Evolutionary conservation across 2,797 vertebrate species (phyloP).

Genomic region (Gadopsis bispinosus): DNA sequence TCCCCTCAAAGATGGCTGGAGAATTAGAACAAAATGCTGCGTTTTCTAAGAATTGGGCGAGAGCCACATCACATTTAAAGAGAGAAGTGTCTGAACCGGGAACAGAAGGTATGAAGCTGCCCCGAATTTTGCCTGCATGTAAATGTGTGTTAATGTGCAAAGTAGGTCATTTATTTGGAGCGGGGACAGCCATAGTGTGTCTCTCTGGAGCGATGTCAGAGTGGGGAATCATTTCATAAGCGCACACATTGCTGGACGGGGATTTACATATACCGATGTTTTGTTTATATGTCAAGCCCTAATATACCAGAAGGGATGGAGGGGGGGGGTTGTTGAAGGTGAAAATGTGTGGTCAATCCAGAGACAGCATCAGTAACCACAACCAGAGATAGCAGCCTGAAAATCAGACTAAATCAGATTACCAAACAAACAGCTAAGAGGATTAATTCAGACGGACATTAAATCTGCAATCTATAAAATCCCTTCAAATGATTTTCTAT

Average conservation of each 20-base stretch:
- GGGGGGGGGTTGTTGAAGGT: conserved; percentile 49
- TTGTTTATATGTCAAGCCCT: conserved; percentile 60
- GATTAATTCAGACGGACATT: conserved; percentile 80
- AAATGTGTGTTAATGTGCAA: conserved; percentile 83
- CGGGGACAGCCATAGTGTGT: conserved; percentile 71
- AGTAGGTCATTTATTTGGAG: conserved; percentile 87
- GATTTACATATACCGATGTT: conserved; percentile 69
- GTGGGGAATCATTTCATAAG: conserved; percentile 75
- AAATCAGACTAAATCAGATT: conserved; percentile 84
- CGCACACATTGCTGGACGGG: conserved; percentile 71
- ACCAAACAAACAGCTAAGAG: conserved; percentile 83
- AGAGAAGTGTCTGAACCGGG: conserved; percentile 34
- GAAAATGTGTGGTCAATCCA: conserved; percentile 73
- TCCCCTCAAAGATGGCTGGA: conserved; percentile 47
- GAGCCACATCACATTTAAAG: conserved; percentile 54
- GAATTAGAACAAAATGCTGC: conserved; percentile 11
- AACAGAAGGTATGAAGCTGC: conserved; percentile 66
- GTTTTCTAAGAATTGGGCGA: conserved; percentile 73
- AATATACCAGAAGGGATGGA: conserved; percentile 26
- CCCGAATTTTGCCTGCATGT: conserved; percentile 73
- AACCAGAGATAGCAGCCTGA: conserved; percentile 77
- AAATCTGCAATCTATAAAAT: conserved; percentile 83
- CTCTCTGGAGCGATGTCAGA: conserved; percentile 76
- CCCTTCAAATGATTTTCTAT: conserved; percentile 77
- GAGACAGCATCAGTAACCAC: conserved; percentile 79